These are phyloP conservation scores for Lepidurus couesii DNA, from an alignment of 1,140 invertebrate genomes.

Conservation along the genomic window DNA sequence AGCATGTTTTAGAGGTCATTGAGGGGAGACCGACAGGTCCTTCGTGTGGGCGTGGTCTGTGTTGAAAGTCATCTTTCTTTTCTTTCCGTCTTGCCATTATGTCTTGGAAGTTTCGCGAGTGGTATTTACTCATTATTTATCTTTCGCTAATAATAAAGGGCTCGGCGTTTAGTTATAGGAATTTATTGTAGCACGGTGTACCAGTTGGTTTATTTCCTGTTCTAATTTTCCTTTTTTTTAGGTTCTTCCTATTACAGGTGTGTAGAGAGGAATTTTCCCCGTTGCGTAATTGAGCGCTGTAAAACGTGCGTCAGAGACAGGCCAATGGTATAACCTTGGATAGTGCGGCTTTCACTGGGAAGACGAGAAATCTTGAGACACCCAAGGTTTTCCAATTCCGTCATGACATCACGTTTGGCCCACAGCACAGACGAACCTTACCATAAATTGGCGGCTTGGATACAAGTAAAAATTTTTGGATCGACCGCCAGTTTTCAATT, in stretches of 20 bases:
- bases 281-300: not conserved
- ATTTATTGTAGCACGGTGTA: not conserved
- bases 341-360: not conserved
- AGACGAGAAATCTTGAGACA: not conserved
- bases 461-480: not conserved
- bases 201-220: not conserved
- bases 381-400: not conserved
- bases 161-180: not conserved
- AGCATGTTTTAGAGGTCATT: constrained; percentile 11
- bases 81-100: not conserved
- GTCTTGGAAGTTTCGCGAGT: not conserved
- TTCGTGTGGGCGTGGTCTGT: not conserved
- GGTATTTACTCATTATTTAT: not conserved
- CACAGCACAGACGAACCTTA: not conserved
- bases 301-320: not conserved
- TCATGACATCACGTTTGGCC: constrained; percentile 6
- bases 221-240: not conserved
- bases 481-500: not conserved
- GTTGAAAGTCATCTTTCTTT: constrained; percentile 8
- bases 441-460: constrained; percentile 13
- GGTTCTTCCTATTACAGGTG: not conserved
- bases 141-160: not conserved
- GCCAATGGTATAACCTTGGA: constrained; percentile 7
- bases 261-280: not conserved
- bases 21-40: constrained; percentile 16